Percentiles rank a stretch among this genome's conserved stretches.
Evolutionary conservation across 2,888 invertebrate species (phyloP).

Genomic region (Lucinisca nassula): DNA sequence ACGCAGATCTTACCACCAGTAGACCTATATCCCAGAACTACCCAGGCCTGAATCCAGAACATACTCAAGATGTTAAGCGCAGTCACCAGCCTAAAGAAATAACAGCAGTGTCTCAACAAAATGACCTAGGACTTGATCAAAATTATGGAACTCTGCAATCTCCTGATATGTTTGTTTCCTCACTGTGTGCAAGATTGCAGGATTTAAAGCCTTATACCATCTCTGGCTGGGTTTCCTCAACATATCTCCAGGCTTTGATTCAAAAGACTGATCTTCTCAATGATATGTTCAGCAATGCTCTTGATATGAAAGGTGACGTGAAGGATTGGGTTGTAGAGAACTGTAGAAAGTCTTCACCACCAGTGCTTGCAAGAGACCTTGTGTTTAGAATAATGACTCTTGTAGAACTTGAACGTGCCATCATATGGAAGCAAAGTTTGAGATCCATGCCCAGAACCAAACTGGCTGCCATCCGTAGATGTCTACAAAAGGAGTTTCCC

Average conservation of each 20-base stretch:
- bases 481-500: constrained; percentile 43
- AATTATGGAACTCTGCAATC: neutral
- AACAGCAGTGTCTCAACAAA: too few relatives aligned
- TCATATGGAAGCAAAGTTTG: neutral
- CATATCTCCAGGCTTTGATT: constrained; percentile 51
- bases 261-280: constrained; percentile 54
- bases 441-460: constrained; percentile 16
- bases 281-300: constrained; percentile 52
- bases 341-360: constrained; percentile 49
- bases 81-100: too few relatives aligned
- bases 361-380: constrained; percentile 58
- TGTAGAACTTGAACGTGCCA: constrained; percentile 31
- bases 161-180: neutral
- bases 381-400: constrained; percentile 58
- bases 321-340: constrained; percentile 54
- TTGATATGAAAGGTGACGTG: constrained; percentile 47
- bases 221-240: constrained; percentile 57
- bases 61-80: too few relatives aligned
- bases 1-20: neutral
- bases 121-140: too few relatives aligned
- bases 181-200: constrained; percentile 11
- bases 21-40: too few relatives aligned
- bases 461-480: constrained; percentile 44
- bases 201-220: constrained; percentile 49
- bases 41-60: too few relatives aligned